Evolutionary conservation across 2,797 vertebrate species (phyloP), one percentile per base, ranked within the genome.

Genomic region (Euthynnus affinis): DNA sequence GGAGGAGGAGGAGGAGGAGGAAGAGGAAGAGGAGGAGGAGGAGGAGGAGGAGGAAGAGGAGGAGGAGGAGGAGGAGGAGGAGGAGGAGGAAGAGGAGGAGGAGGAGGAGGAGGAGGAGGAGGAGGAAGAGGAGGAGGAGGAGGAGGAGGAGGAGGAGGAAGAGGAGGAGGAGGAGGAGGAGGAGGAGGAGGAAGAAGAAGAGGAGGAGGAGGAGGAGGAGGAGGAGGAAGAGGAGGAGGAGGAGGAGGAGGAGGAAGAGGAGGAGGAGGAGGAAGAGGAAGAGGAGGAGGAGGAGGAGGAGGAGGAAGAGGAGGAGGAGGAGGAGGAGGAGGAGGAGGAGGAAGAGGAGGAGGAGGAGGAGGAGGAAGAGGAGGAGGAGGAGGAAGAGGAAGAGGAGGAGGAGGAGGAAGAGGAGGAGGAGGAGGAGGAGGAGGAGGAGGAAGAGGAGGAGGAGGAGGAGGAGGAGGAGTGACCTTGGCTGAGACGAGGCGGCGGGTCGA

Each of bases 401-500:
- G 9, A 18, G 15, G 10, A 53, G 6, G 20, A 62, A 1, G 23
- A 34, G 0, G 7, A 51, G 14, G 9, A 32, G 3, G 18, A 53
- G 0, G 6, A 25, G 15, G 15, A 9, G 4, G 10, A 53, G 4
- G 18, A 62, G 4, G 5, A 17, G 22, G 7, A 9, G 23, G 14
- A 56, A 1, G 5, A 22, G 3, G 6, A 32, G 3, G 37, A n/a
- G 4, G 64, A 53, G 2, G 48, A 42, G 2, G 14, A 20, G 4
- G 20, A 23, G 10, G 20, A 49, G 65, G 57, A 68, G 69, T 80
- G 89, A 92, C 87, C 84, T 87, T 89, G 81, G 55, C 9, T 44
- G 76, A 63, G 80, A 53, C 6, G 58, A 74, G 66, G n/a, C 40
- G 2, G 62, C 44, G 1, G n/a, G 23, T 34, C 34, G n/a, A 78